Evolutionary conservation across 2,888 invertebrate species (phyloP), one percentile per base, ranked within the genome.

Genomic region (Drosophila helvetica): DNA sequence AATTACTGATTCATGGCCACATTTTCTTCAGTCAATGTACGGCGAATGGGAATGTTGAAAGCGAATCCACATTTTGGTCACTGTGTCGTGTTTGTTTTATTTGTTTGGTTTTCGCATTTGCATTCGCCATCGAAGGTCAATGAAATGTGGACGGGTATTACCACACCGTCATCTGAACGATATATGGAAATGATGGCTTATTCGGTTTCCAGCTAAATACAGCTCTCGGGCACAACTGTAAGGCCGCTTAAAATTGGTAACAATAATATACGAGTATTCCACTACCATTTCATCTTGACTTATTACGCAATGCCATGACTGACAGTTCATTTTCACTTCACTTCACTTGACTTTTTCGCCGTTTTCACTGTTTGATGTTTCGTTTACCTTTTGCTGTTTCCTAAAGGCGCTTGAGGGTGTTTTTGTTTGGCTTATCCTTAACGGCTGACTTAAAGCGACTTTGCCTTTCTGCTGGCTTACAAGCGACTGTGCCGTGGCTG

Each of bases 361-460:
- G 15, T 38, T 38, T 38, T 38, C 38, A 38, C 38, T 38, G 27
- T 27, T 27, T 27, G 38, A 52, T 33, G 52, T 4, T 12, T 12
- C 12, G 75, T 86, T 89, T 89, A 89, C 89, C 89, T 87, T 79
- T 77, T 62, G 58, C 60, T 86, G 81, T 75, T 90, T 90, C 88
- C 88, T 86, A 79, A 78, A 72, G 65, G 57, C 58, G 74, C 77
- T 78, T 87, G 75, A 47, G 72, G 68, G 67, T 60, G 54, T 53
- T 58, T 43, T 55, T 51, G 22, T 62, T 63, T 59, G 43, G 48
- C 61, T 63, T 75, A 83, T 86, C 88, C 88, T 88, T 76, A 55
- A 51, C 57, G 72, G 72, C 47, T 69, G 71, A 66, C 55, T 58
- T 63, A 50, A 59, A 68, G 72, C 68, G 80, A 79, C 84, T 77